Percentiles rank a stretch among this genome's conserved stretches.
Evolutionary conservation across 2,888 invertebrate genomes (phyloP).

Genomic region (Caenorhabditis sp.): DNA sequence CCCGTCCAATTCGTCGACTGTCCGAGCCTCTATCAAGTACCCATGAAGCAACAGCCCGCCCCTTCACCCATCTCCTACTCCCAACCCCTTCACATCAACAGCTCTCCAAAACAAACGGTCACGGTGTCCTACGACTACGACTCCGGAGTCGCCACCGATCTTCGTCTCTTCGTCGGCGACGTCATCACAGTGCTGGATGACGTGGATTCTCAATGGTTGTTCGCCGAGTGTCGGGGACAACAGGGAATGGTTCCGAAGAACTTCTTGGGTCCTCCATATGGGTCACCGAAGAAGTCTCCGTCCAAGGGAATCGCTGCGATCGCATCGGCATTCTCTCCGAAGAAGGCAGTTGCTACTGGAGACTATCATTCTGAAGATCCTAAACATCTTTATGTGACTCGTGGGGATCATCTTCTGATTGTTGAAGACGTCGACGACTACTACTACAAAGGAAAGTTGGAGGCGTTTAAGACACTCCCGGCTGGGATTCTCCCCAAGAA

Average conservation of each 20-base stretch:
- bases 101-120: conserved; percentile 50
- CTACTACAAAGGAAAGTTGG: conserved; percentile 67
- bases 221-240: conserved; percentile 68
- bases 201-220: conserved; percentile 70
- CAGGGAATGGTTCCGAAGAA: conserved; percentile 77
- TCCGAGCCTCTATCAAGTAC: conserved; percentile 62
- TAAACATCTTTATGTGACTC: conserved; percentile 72
- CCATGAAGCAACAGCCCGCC: conserved; percentile 20
- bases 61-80: conserved; percentile 18
- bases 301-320: conserved; percentile 65
- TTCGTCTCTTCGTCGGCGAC: conserved; percentile 66
- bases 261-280: conserved; percentile 65
- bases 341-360: conserved; percentile 60
- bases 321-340: conserved; percentile 58
- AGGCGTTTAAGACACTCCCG: conserved; percentile 73
- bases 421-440: conserved; percentile 74
- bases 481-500: conserved; percentile 71
- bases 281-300: conserved; percentile 61
- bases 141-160: conserved; percentile 71
- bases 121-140: conserved; percentile 76
- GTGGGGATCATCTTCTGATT: conserved; percentile 70
- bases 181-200: conserved; percentile 66
- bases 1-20: conserved; percentile 76
- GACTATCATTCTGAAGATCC: conserved; percentile 73
- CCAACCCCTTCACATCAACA: neutral